These are phyloP conservation scores for Varanus komodoensis DNA, from an alignment of 2,113 vertebrate genomes.

Conservation along the genomic window DNA sequence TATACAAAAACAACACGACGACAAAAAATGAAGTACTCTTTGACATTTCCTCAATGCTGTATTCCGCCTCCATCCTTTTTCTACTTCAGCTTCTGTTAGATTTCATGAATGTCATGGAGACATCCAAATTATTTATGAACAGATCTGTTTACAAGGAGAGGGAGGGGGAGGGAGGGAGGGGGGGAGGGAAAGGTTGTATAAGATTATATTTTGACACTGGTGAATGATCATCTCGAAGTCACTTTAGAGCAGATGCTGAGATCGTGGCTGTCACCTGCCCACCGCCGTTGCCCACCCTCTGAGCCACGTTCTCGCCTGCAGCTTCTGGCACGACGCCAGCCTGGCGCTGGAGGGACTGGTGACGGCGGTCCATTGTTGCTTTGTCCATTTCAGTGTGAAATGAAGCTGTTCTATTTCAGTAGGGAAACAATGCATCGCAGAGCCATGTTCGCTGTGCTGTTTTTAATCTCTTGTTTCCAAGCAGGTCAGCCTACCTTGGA, in stretches of 20 bases:
- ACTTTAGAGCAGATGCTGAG: slow-evolving; percentile 69
- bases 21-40: slow-evolving; percentile 71
- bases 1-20: slow-evolving; percentile 51
- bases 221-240: slow-evolving; percentile 73
- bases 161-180: slow-evolving; percentile 16
- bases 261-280: slow-evolving; percentile 68
- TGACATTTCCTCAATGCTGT: slow-evolving; percentile 81
- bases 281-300: slow-evolving; percentile 38
- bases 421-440: slow-evolving; percentile 80
- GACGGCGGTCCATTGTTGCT: slow-evolving; percentile 72
- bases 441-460: slow-evolving; percentile 79
- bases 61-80: slow-evolving; percentile 77
- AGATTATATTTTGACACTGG: slow-evolving; percentile 78
- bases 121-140: slow-evolving; percentile 83
- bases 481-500: slow-evolving; percentile 91
- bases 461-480: slow-evolving; percentile 76
- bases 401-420: slow-evolving; percentile 87
- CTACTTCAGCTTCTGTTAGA: slow-evolving; percentile 83
- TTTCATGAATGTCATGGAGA: slow-evolving; percentile 83
- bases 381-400: slow-evolving; percentile 85
- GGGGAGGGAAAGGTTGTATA: slow-evolving; percentile 58
- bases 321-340: slow-evolving; percentile 79
- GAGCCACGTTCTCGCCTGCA: slow-evolving; percentile 72
- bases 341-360: slow-evolving; percentile 69
- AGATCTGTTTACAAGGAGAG: slow-evolving; percentile 79